A percentile compares a stretch with the other conserved stretches of the same genome.
Evolutionary conservation across 1,140 invertebrate genomes (phyloP).

Genomic region (Pseudomyrmex cubaensis): DNA sequence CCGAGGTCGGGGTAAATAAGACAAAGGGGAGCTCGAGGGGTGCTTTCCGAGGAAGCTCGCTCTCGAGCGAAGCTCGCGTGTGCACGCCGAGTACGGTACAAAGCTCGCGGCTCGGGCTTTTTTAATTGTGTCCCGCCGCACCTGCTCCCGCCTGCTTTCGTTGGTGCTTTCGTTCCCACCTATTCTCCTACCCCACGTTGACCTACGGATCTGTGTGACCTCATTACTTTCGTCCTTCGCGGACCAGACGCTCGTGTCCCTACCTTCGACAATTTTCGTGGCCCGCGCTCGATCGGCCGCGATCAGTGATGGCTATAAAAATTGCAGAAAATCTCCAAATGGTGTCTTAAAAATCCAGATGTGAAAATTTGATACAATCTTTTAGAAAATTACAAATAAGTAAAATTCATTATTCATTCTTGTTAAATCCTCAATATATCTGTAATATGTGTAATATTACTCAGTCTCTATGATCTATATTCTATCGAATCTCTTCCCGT

Average conservation of each 20-base stretch:
- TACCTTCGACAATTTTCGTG: slow-evolving; percentile 3
- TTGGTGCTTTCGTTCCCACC: not conserved
- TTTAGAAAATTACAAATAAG: not conserved
- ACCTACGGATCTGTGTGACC: slow-evolving; percentile 52
- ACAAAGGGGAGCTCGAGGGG: slow-evolving; percentile 64
- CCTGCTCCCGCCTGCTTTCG: slow-evolving; percentile 29
- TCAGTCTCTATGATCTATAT: no score
- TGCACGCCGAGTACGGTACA: slow-evolving; percentile 60
- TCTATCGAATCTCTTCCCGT: no score
- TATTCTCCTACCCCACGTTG: slow-evolving; percentile 52
- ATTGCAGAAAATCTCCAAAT: not conserved
- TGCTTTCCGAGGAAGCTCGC: slow-evolving; percentile 64
- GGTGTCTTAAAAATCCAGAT: not conserved
- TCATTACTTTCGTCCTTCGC: slow-evolving; percentile 52
- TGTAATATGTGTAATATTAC: no score
- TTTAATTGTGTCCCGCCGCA: slow-evolving; percentile 74
- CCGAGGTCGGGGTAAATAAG: slow-evolving; percentile 72
- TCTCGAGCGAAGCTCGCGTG: slow-evolving; percentile 39
- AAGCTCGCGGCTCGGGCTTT: slow-evolving; percentile 74
- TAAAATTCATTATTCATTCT: no score
- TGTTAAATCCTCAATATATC: no score
- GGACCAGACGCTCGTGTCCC: not conserved
- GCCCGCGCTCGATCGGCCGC: no score
- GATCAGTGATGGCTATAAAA: not conserved
- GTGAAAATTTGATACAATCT: not conserved